Evolutionary conservation across 2,113 vertebrate genomes (phyloP).

Genomic region (Bettongia penicillata): DNA sequence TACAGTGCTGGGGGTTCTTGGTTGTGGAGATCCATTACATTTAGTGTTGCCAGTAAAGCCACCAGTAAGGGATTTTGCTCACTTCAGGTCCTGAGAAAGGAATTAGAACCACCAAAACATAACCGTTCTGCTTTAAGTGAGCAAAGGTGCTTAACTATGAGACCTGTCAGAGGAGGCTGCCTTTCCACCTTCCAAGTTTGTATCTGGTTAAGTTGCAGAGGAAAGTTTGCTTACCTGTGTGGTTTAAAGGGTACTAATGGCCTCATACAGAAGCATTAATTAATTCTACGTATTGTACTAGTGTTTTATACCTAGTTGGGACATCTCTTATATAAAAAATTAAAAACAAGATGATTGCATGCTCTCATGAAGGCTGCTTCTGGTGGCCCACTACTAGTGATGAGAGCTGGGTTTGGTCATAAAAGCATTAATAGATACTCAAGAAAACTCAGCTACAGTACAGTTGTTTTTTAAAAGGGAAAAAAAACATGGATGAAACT

Average conservation of each 20-base stretch:
- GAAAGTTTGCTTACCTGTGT: background rate
- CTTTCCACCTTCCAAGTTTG: background rate
- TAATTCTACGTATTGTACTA: background rate
- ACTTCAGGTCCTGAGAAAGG: constrained; percentile 32
- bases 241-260: constrained; percentile 36
- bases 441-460: constrained; percentile 63
- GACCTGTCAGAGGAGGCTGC: background rate
- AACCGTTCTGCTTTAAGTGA: constrained; percentile 51
- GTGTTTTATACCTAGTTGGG: constrained; percentile 41
- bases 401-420: constrained; percentile 50
- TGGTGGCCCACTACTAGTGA: constrained; percentile 68
- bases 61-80: constrained; percentile 57
- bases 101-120: constrained; percentile 60
- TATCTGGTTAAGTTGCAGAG: constrained; percentile 35
- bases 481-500: background rate
- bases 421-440: constrained; percentile 61
- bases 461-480: constrained; percentile 61
- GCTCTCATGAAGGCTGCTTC: constrained; percentile 11
- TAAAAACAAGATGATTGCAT: background rate
- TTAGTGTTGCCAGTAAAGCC: constrained; percentile 2
- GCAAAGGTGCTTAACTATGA: constrained; percentile 49
- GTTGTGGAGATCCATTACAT: constrained; percentile 37
- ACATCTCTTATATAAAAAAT: background rate
- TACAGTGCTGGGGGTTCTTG: constrained; percentile 38
- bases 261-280: constrained; percentile 14